A percentile compares a stretch with the other conserved stretches of the same genome.
Conservation (phyloP, 2,113 vertebrate species). For the Perca flavescens region DNA sequence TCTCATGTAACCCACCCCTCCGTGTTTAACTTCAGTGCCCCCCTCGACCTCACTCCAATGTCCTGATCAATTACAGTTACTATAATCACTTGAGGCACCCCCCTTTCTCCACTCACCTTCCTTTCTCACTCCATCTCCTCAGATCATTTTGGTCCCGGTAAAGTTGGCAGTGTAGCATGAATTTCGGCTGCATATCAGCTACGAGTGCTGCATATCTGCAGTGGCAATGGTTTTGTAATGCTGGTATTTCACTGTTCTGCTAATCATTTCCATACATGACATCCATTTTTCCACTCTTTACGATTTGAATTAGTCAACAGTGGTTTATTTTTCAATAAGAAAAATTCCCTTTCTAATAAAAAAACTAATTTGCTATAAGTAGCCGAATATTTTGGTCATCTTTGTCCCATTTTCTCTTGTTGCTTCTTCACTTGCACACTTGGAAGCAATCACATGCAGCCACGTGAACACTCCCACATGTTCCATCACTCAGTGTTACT, state of each 20-base stretch:
- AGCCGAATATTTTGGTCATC: conserved; percentile 26
- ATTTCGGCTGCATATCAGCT: conserved; percentile 27
- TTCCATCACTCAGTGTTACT: conserved; percentile 52
- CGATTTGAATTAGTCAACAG: conserved; percentile 1
- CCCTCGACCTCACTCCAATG: conserved; percentile 28
- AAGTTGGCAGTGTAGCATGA: conserved; percentile 40
- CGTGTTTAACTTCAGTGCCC: conserved; percentile 29
- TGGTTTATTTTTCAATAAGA: neutral
- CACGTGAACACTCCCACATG: conserved; percentile 56
- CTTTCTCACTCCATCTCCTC: conserved; percentile 28
- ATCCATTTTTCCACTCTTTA: conserved; percentile 24
- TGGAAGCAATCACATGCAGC: conserved; percentile 57
- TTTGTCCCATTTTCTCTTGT: conserved; percentile 35
- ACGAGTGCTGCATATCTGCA: conserved; percentile 2
- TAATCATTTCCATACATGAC: conserved; percentile 26
- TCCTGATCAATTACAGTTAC: conserved; percentile 57
- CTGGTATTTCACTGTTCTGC: conserved; percentile 13
- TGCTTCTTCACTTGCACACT: conserved; percentile 41
- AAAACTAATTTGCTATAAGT: conserved; percentile 43
- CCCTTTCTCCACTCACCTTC: neutral
- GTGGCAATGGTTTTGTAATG: conserved; percentile 13
- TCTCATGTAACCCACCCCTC: conserved; percentile 56
- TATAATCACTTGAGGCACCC: conserved; percentile 31
- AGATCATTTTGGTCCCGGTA: conserved; percentile 31
- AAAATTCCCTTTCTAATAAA: conserved; percentile 28